These are phyloP conservation scores for Drosophila tani DNA, from an alignment of 1,140 invertebrate species.

Conservation along the genomic window DNA sequence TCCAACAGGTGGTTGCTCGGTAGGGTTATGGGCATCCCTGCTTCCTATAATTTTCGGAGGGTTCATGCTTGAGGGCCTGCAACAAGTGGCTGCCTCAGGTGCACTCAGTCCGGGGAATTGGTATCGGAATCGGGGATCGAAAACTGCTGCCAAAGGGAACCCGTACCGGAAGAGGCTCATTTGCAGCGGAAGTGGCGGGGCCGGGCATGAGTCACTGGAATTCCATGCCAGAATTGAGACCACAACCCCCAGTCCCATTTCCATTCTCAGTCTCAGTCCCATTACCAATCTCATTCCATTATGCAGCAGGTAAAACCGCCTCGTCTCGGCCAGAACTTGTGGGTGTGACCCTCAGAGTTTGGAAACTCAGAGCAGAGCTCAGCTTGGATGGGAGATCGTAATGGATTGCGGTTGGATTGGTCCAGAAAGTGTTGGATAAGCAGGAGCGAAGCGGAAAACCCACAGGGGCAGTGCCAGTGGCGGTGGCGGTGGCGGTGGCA, in stretches of 20 bases:
- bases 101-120: slow-evolving; percentile 2
- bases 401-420: slow-evolving; percentile 33
- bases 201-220: slow-evolving; percentile 20
- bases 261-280: background rate
- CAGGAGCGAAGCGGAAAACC: slow-evolving; percentile 7
- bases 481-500: background rate
- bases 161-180: slow-evolving; percentile 70
- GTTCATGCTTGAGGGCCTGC: slow-evolving; percentile 47
- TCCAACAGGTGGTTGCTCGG: slow-evolving; percentile 12
- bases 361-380: background rate
- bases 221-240: slow-evolving; percentile 11
- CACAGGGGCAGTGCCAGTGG: background rate
- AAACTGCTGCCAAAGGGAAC: slow-evolving; percentile 12
- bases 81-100: slow-evolving; percentile 52
- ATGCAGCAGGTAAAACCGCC: slow-evolving; percentile 22
- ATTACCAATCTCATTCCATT: slow-evolving; percentile 1
- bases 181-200: slow-evolving; percentile 43
- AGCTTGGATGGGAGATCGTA: slow-evolving; percentile 21
- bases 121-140: background rate
- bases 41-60: background rate
- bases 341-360: slow-evolving; percentile 30
- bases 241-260: slow-evolving; percentile 1
- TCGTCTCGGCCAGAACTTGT: slow-evolving; percentile 30
- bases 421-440: slow-evolving; percentile 36
- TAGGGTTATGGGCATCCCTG: background rate